A percentile compares a stretch with the other conserved stretches of the same genome.
Evolutionary conservation across 2,888 invertebrate genomes (phyloP).

Genomic region (Nebria brevicollis): DNA sequence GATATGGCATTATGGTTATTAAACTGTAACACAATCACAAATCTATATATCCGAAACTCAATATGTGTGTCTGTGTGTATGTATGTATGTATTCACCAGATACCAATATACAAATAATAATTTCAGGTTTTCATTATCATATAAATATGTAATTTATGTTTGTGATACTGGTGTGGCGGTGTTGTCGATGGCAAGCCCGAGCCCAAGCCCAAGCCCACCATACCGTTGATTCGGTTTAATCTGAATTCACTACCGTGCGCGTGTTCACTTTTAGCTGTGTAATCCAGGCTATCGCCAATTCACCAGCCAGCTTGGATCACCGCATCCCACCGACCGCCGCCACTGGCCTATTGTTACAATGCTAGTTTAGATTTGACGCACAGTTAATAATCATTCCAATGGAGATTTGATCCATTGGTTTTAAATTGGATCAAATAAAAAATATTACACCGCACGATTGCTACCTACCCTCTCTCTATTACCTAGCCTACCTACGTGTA

Average conservation of each 20-base stretch:
- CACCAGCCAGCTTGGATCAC: constrained; percentile 1
- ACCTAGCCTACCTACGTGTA: neutral
- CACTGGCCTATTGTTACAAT: constrained; percentile 8
- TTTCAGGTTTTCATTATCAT: constrained; percentile 47
- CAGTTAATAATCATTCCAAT: neutral
- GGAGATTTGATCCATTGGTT: neutral
- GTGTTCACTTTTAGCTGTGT: constrained; percentile 20
- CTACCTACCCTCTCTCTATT: neutral
- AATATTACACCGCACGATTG: neutral
- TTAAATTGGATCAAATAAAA: constrained; percentile 1
- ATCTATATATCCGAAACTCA: constrained; percentile 3
- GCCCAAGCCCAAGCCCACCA: neutral
- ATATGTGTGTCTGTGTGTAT: neutral
- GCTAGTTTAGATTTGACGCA: constrained; percentile 5
- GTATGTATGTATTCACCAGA: neutral
- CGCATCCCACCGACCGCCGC: neutral
- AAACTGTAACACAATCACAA: constrained; percentile 22
- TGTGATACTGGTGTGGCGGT: constrained; percentile 18
- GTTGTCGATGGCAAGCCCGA: constrained; percentile 17
- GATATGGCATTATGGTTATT: constrained; percentile 44
- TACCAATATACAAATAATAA: constrained; percentile 25
- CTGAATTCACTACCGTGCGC: constrained; percentile 22
- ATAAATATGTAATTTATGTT: constrained; percentile 47
- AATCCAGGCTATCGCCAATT: constrained; percentile 19
- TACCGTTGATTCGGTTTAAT: constrained; percentile 28